A percentile compares a stretch with the other conserved stretches of the same genome.
Evolutionary conservation across 2,113 vertebrate genomes (phyloP).

Genomic region (Ammodytes marinus): DNA sequence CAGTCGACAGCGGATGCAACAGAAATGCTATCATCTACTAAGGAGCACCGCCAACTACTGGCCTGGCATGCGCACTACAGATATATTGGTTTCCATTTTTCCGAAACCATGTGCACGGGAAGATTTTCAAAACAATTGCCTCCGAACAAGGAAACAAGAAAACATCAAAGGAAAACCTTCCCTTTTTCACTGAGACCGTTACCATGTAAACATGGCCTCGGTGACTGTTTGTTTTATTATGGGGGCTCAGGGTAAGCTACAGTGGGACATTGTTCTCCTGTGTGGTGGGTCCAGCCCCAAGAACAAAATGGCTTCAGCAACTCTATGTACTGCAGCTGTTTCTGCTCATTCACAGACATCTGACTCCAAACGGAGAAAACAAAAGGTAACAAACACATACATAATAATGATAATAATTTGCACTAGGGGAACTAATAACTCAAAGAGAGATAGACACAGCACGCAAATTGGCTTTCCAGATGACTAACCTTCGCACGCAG

Average conservation of each 20-base stretch:
- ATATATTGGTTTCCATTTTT: too few species aligned
- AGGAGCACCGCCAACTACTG: too few species aligned
- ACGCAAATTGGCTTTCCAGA: conserved; percentile 55
- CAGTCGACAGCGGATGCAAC: too few species aligned
- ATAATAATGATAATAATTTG: conserved; percentile 11
- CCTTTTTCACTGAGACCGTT: too few species aligned
- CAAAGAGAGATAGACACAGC: conserved; percentile 29
- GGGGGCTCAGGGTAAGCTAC: not conserved
- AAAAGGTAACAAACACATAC: conserved; percentile 63
- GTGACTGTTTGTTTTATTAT: not conserved
- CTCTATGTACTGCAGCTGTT: conserved; percentile 74
- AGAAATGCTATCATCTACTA: too few species aligned
- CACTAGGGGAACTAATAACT: conserved; percentile 11
- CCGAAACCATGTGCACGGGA: too few species aligned
- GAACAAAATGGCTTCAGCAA: conserved; percentile 79
- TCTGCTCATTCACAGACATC: conserved; percentile 72
- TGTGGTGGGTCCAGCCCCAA: not conserved
- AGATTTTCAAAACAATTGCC: too few species aligned
- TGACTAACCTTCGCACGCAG: conserved; percentile 57
- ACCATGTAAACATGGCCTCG: not conserved
- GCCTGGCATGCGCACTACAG: too few species aligned
- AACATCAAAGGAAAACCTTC: too few species aligned
- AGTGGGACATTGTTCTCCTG: not conserved
- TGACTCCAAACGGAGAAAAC: conserved; percentile 79
- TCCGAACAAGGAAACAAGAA: too few species aligned